A percentile compares a stretch with the other conserved stretches of the same genome.
Conservation (phyloP, 1,140 invertebrate species). For the Hylaeus volcanicus region DNA sequence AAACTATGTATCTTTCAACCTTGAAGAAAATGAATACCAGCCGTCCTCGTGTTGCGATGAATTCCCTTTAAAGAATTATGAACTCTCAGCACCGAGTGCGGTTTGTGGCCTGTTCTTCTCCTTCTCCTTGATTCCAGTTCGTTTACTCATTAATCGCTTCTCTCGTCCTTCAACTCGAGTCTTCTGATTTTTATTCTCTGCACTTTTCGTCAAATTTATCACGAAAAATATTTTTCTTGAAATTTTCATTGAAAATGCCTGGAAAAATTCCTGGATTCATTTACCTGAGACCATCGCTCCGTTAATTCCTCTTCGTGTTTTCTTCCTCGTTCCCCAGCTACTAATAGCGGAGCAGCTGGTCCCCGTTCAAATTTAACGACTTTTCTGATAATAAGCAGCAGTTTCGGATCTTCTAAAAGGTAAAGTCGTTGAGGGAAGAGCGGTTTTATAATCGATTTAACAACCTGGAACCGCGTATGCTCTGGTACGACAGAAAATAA, state of each 20-base stretch:
- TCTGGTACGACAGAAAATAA: not conserved
- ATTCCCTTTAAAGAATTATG: not conserved
- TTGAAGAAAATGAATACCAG: slow-evolving; percentile 13
- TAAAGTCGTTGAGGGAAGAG: slow-evolving; percentile 1
- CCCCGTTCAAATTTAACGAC: not conserved
- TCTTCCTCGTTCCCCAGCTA: not conserved
- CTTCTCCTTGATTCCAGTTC: not conserved
- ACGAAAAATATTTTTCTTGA: no score
- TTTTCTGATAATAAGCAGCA: slow-evolving; percentile 6
- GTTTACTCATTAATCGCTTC: not conserved
- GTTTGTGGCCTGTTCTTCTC: no score
- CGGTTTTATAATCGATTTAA: slow-evolving; percentile 12
- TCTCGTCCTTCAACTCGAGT: no score
- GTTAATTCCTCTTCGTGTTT: no score
- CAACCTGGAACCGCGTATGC: not conserved
- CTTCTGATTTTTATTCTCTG: no score
- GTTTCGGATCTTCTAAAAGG: not conserved
- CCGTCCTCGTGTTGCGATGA: not conserved
- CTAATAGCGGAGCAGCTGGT: not conserved
- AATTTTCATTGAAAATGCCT: no score
- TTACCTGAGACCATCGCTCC: no score
- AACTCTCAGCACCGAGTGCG: no score
- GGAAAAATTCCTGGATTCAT: no score
- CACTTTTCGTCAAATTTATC: no score
- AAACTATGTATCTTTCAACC: not conserved